Percentiles rank a stretch among this genome's conserved stretches.
Evolutionary conservation across 2,888 invertebrate species (phyloP).

Genomic region (Digitonthophagus gazella): DNA sequence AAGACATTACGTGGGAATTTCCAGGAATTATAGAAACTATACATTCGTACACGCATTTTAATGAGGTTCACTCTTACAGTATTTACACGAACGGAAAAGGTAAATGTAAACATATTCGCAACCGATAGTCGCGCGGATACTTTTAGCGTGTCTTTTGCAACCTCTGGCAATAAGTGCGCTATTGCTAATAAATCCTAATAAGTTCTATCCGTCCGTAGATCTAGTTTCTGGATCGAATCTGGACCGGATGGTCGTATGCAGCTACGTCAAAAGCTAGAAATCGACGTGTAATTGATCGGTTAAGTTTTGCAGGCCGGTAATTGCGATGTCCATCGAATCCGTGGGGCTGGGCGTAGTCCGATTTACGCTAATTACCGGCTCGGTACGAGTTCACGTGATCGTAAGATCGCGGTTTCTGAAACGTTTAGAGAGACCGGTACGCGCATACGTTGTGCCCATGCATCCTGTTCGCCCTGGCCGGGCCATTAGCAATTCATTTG

Average conservation of each 20-base stretch:
- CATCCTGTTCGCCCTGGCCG: conserved; percentile 11
- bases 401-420: conserved; percentile 15
- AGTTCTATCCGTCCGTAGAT: not conserved
- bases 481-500: conserved; percentile 14
- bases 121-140: not conserved
- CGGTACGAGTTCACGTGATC: conserved; percentile 1
- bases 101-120: not conserved
- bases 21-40: too few relatives aligned
- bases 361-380: conserved; percentile 12
- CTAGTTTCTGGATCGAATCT: not conserved
- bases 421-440: conserved; percentile 7
- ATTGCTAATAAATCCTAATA: not conserved
- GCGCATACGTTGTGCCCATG: not conserved
- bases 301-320: conserved; percentile 3
- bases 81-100: not conserved
- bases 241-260: not conserved
- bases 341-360: conserved; percentile 10
- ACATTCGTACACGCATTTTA: not conserved
- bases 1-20: too few relatives aligned
- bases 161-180: not conserved
- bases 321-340: conserved; percentile 1
- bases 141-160: not conserved
- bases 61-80: not conserved
- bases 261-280: not conserved
- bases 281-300: not conserved